phyloP scores from a whole-genome alignment of 2,797 vertebrate species.

The Nyctibius grandis region DNA sequence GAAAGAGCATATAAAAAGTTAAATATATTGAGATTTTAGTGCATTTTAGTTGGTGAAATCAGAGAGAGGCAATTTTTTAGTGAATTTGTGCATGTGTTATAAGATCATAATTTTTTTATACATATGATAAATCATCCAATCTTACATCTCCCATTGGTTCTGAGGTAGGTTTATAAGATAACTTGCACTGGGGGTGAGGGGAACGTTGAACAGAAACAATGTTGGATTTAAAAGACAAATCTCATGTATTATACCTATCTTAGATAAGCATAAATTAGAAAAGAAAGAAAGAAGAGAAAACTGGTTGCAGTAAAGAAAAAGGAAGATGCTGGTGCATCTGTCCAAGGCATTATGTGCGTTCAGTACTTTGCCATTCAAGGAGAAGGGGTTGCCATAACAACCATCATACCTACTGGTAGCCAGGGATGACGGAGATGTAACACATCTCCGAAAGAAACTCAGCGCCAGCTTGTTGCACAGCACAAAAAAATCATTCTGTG shows the following conservation, averaged over 20 bases:
- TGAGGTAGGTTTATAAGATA: neutral
- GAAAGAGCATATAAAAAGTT: neutral
- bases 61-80: neutral
- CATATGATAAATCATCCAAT: neutral
- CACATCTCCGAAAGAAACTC: neutral
- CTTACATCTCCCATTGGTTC: neutral
- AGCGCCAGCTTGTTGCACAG: neutral
- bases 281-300: neutral
- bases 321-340: neutral
- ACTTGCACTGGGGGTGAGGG: neutral
- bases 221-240: neutral
- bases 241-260: neutral
- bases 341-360: neutral
- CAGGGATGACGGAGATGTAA: neutral
- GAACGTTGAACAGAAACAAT: neutral
- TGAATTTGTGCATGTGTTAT: neutral
- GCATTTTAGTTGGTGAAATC: neutral
- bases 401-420: neutral
- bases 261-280: neutral
- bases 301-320: neutral
- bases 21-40: neutral
- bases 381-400: slow-evolving; percentile 27
- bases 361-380: neutral
- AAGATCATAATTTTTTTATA: neutral
- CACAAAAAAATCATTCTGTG: neutral